Percentiles rank a stretch among this genome's conserved stretches.
phyloP scores from a whole-genome alignment of 2,113 vertebrate species.

The Solenodon paradoxus region DNA sequence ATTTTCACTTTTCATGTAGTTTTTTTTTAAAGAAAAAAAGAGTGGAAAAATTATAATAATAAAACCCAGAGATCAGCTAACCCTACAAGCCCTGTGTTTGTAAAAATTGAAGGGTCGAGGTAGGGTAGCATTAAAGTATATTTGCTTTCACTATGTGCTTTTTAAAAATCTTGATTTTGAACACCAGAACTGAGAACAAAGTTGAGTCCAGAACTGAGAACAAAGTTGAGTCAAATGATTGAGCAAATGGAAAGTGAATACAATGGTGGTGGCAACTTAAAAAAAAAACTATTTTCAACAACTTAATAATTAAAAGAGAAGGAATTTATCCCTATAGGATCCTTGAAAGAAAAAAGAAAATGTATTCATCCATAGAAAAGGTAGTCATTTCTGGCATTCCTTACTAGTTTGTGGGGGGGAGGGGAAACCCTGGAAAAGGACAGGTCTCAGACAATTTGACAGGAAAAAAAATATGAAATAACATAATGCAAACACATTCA shows the following conservation, averaged over 20 bases:
- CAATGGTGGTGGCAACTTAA: neutral
- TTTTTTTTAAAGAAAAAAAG: neutral
- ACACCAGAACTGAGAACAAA: constrained; percentile 18
- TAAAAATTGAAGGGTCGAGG: neutral
- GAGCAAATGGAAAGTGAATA: neutral
- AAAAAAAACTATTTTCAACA: constrained; percentile 32
- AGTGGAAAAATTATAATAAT: constrained; percentile 1
- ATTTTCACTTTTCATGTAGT: constrained; percentile 59
- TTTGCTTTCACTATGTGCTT: constrained; percentile 30
- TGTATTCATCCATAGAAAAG: constrained; percentile 16
- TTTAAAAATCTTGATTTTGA: constrained; percentile 39
- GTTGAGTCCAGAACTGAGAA: neutral
- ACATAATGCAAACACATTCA: neutral
- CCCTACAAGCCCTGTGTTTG: neutral
- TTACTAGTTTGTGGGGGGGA: neutral
- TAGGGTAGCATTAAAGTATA: neutral
- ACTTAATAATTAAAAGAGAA: constrained; percentile 3
- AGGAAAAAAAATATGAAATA: neutral
- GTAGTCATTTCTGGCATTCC: neutral
- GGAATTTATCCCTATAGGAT: neutral
- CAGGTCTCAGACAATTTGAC: neutral
- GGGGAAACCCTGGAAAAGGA: neutral
- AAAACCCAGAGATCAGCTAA: constrained; percentile 49
- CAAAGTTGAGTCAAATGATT: neutral
- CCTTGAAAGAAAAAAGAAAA: neutral